These are phyloP conservation scores for Actinia tenebrosa DNA, from an alignment of 64 coral and sea anemone species.

Conservation along the genomic window DNA sequence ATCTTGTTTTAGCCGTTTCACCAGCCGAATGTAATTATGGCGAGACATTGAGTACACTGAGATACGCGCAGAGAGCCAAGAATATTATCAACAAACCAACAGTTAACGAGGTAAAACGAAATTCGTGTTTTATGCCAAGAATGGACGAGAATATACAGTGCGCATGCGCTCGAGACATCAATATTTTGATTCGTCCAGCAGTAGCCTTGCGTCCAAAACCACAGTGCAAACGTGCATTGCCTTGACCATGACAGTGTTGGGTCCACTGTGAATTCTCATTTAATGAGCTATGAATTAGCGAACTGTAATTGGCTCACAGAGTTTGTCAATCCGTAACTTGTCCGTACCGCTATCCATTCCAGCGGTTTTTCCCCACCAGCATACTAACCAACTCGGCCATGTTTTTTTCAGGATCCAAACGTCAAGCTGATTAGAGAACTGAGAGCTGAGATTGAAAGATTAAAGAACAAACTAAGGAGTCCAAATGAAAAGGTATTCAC, in stretches of 20 bases:
- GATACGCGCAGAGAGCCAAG: constrained; percentile 90
- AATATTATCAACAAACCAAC: constrained; percentile 94
- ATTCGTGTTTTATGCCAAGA: not conserved
- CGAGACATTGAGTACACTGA: constrained; percentile 88
- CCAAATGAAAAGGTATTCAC: constrained; percentile 28
- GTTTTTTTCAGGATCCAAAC: constrained; percentile 72
- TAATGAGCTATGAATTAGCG: no score
- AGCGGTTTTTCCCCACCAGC: no score
- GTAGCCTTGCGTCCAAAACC: no score
- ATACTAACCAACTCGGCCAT: not conserved
- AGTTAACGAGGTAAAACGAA: constrained; percentile 73
- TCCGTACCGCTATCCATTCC: no score
- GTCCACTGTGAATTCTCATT: no score
- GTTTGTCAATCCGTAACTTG: no score
- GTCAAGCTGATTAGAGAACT: constrained; percentile 95
- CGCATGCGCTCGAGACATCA: no score
- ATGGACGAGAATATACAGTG: no score
- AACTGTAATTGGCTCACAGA: not conserved
- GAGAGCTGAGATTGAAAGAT: constrained; percentile 79
- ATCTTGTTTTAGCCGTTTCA: constrained; percentile 63
- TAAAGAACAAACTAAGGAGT: constrained; percentile 53
- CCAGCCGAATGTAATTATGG: constrained; percentile 93
- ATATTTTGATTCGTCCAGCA: no score
- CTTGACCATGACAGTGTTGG: no score
- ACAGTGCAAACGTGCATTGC: no score